Base-by-base conservation (phyloP, 2,888 invertebrate species). In the Exocentrus adspersus region DNA sequence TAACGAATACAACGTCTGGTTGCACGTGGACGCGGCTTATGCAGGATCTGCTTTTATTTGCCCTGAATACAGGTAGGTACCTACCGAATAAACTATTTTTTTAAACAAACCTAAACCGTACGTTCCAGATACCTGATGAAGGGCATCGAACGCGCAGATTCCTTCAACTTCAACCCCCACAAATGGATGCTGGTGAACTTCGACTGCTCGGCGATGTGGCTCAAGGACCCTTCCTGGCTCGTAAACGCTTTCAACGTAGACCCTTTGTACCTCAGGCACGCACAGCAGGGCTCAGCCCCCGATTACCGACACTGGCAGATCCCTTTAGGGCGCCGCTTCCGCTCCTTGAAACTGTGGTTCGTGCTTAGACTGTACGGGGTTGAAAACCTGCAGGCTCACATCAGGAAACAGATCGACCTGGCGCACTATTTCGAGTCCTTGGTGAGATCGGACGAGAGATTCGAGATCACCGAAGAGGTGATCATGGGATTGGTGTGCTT, bases 171-270 rank as follows among this genome's bases (percentile, higher is more conserved):
- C 79, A 99, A 99, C 81, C 98, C 99, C 0, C 98, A 98, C 83
- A 99, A 99, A 84, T 99, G 98, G 98, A 85, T 99, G 89, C 83
- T 98, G 72, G 95, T 98, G n/a, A 98, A 97, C 82, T 99, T 98
- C 76, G 99, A 99, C 83, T 99, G 98, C 80, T 98, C 98, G 9
- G 92, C 98, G 0, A 92, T 99, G 93, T 99, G 98, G 98, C 85
- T 95, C 2, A 94, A 93, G 77, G 90, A 94, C 78, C 94, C 94
- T 67, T 88, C 91, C 51, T 93, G 94, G 86, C 88, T 99, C 59
- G 93, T 97, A 0, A 92, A 96, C 76, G 97, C 98, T 0, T 94
- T 99, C 82, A 98, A 97, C 73, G 98, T 99, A 0, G 98, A 99
- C 83, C 98, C 98, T 0, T 85, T 98, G 0, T 99, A 99, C 78